Conservation (phyloP, 2,888 invertebrate genomes). For the Ypsolopha sequella region DNA sequence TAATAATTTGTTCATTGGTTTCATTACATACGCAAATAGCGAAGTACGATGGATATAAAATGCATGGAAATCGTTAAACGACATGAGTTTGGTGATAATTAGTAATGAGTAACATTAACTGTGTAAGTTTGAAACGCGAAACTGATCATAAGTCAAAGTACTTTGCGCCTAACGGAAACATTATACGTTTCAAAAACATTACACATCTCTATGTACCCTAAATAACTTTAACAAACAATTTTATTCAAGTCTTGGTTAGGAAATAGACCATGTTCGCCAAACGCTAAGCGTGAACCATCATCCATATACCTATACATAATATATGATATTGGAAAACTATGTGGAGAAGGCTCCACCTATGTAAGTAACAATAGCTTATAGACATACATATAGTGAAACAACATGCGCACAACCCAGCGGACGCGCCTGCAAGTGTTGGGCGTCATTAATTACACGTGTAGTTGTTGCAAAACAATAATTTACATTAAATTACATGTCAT, state of each 20-base stretch:
- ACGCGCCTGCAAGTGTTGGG: not conserved
- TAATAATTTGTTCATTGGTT: no score
- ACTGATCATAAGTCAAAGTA: no score
- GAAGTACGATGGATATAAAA: no score
- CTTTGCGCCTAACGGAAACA: not conserved
- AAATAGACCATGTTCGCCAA: conserved; percentile 30
- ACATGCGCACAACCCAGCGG: conserved; percentile 13
- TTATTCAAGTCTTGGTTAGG: conserved; percentile 40
- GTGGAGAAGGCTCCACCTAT: conserved; percentile 1
- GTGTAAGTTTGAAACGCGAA: no score
- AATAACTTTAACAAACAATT: conserved; percentile 55
- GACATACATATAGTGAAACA: conserved; percentile 36
- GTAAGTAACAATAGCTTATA: conserved; percentile 33
- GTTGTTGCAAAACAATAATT: no score
- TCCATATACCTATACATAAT: not conserved
- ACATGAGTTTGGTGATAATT: no score
- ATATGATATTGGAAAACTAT: conserved; percentile 8
- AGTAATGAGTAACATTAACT: no score
- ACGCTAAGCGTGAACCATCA: conserved; percentile 2
- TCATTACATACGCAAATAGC: no score
- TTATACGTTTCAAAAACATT: not conserved
- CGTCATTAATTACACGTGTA: no score
- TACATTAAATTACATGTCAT: no score
- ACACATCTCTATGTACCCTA: conserved; percentile 19
- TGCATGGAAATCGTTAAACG: no score